Evolutionary conservation across 2,113 vertebrate species (phyloP).

Genomic region (Rhynchomys soricoides): DNA sequence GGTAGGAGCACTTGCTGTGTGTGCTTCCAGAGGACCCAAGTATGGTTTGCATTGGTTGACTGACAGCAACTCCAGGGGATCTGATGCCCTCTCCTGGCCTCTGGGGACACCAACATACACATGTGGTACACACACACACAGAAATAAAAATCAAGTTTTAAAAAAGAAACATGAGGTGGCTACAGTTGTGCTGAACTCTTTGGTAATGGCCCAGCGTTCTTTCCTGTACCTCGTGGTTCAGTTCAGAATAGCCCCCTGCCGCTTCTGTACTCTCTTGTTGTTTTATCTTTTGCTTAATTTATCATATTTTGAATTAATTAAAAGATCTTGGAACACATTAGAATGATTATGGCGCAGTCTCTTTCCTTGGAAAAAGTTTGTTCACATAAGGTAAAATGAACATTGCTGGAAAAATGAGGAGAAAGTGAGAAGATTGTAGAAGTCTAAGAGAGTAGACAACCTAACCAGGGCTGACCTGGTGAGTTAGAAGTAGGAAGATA

Average conservation of each 20-base stretch:
- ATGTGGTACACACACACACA: neutral
- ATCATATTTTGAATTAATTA: constrained; percentile 45
- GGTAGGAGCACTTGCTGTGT: neutral
- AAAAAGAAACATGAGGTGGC: neutral
- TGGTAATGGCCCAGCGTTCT: neutral
- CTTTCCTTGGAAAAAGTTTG: constrained; percentile 23
- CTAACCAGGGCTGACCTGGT: neutral
- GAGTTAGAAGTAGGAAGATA: neutral
- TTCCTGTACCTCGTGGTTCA: constrained; percentile 44
- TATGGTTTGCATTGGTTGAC: neutral
- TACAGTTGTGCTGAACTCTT: neutral
- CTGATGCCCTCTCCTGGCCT: neutral
- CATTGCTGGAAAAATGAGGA: neutral
- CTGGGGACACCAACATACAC: neutral
- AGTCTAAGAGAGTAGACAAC: constrained; percentile 11
- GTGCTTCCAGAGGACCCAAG: neutral
- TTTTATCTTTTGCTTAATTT: constrained; percentile 22
- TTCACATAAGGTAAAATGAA: constrained; percentile 6
- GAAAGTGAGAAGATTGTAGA: neutral
- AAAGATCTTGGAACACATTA: constrained; percentile 20
- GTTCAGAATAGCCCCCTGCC: neutral
- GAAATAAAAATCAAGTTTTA: neutral
- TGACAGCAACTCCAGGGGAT: neutral
- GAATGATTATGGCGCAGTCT: constrained; percentile 44
- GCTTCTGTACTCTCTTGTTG: neutral